phyloP scores from a whole-genome alignment of 2,797 vertebrate species.

The Siniperca obscura region DNA sequence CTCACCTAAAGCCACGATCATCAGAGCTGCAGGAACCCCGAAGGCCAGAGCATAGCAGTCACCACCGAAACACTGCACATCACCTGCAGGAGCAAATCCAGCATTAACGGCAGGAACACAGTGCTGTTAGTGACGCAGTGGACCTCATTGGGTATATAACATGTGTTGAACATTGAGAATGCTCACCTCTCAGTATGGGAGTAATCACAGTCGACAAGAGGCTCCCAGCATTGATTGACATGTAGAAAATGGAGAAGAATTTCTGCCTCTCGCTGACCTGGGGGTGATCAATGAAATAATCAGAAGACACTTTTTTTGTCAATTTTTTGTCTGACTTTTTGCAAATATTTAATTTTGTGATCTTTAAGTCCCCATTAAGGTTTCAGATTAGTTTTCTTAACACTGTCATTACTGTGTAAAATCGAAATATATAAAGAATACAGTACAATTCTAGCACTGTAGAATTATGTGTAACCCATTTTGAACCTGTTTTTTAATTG shows the following conservation, averaged over 20 bases:
- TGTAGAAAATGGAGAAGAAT: slow-evolving; percentile 99
- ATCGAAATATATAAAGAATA: neutral
- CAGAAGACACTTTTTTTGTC: neutral
- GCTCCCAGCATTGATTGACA: slow-evolving; percentile 96
- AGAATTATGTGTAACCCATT: neutral
- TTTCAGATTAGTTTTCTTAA: neutral
- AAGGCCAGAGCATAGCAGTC: slow-evolving; percentile 97
- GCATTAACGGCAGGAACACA: neutral
- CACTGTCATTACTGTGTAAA: neutral
- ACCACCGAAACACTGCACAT: slow-evolving; percentile 93
- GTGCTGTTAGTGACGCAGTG: too few species aligned
- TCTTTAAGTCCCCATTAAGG: neutral
- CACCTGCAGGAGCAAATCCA: slow-evolving; percentile 81
- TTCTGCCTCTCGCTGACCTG: slow-evolving; percentile 91
- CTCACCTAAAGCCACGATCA: slow-evolving; percentile 94
- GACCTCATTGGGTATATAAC: accelerated
- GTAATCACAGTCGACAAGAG: slow-evolving; percentile 95
- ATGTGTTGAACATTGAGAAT: neutral
- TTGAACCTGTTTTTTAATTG: neutral
- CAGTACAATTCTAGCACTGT: neutral
- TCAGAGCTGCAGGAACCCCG: slow-evolving; percentile 93
- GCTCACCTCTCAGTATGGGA: slow-evolving; percentile 93
- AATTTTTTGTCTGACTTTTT: neutral
- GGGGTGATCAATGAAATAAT: neutral
- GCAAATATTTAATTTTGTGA: neutral